Evolutionary conservation across 2,113 vertebrate species (phyloP).

Genomic region (Tangachromis dhanisi): DNA sequence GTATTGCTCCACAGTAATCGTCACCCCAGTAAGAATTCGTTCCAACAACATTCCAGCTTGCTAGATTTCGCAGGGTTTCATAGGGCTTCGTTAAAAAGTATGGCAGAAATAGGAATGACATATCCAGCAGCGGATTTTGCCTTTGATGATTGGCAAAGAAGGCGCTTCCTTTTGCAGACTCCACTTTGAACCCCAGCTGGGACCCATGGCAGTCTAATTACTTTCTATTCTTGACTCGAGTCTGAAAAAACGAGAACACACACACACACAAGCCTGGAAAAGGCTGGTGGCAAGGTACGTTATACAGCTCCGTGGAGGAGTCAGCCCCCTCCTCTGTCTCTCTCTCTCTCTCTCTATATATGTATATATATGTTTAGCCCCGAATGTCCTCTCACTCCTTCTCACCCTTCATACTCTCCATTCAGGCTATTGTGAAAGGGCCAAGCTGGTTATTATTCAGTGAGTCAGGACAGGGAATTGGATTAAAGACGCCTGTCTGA

Average conservation of each 20-base stretch:
- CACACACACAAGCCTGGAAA: slow-evolving; percentile 1
- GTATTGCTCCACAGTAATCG: background rate
- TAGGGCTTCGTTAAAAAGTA: slow-evolving; percentile 26
- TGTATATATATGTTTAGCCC: background rate
- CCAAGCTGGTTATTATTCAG: slow-evolving; percentile 34
- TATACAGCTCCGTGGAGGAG: slow-evolving; percentile 6
- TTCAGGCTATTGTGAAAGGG: slow-evolving; percentile 13
- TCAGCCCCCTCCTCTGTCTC: background rate
- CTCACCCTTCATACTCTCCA: background rate
- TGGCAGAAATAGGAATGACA: background rate
- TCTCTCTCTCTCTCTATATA: accelerated
- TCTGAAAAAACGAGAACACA: slow-evolving; percentile 1
- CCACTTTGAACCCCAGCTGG: slow-evolving; percentile 65
- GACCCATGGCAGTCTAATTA: slow-evolving; percentile 63
- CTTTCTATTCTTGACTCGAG: slow-evolving; percentile 67
- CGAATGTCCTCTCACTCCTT: background rate
- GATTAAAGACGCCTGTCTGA: slow-evolving; percentile 44
- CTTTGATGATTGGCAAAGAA: slow-evolving; percentile 47
- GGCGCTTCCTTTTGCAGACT: slow-evolving; percentile 35
- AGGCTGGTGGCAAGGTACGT: background rate
- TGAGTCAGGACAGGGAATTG: slow-evolving; percentile 12
- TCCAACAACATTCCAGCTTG: background rate
- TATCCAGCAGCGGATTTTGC: slow-evolving; percentile 27
- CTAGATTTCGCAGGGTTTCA: background rate
- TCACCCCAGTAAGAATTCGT: background rate